Evolutionary conservation across 2,113 vertebrate species (phyloP).

Genomic region (Cepphus grylle): DNA sequence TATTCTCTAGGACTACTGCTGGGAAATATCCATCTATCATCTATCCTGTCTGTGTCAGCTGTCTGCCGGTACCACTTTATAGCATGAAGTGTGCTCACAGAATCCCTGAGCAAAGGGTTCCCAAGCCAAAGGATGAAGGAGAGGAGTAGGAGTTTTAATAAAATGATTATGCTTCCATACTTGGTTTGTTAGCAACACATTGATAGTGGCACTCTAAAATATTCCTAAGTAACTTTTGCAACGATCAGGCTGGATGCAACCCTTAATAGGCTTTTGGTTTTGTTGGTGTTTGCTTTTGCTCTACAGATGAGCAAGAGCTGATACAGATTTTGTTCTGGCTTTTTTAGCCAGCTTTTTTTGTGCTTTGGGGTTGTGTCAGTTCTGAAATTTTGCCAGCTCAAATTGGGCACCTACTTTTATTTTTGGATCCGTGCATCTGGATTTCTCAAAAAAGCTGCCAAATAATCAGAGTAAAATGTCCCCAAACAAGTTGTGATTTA

Average conservation of each 20-base stretch:
- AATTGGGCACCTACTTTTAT: neutral
- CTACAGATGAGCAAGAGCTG: neutral
- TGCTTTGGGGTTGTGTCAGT: neutral
- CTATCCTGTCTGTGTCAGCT: neutral
- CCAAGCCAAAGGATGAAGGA: neutral
- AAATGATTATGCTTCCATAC: neutral
- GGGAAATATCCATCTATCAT: slow-evolving; percentile 19
- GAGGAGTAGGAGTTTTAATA: neutral
- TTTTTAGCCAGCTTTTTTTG: neutral
- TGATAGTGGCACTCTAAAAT: neutral
- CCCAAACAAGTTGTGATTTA: neutral
- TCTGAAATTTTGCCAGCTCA: neutral
- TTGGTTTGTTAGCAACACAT: neutral
- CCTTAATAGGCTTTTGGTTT: neutral
- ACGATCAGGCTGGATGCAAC: neutral
- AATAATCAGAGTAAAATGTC: neutral
- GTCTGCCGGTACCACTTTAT: neutral
- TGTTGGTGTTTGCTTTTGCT: neutral
- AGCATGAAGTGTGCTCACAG: neutral
- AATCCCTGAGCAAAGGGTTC: neutral
- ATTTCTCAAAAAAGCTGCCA: neutral
- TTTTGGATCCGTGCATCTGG: neutral
- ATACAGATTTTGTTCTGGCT: neutral
- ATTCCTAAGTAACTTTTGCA: neutral
- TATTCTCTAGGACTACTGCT: slow-evolving; percentile 1